A percentile compares a stretch with the other conserved stretches of the same genome.
These are phyloP conservation scores for Tipula confusa DNA, from an alignment of 2,888 invertebrate species.

Conservation along the genomic window DNA sequence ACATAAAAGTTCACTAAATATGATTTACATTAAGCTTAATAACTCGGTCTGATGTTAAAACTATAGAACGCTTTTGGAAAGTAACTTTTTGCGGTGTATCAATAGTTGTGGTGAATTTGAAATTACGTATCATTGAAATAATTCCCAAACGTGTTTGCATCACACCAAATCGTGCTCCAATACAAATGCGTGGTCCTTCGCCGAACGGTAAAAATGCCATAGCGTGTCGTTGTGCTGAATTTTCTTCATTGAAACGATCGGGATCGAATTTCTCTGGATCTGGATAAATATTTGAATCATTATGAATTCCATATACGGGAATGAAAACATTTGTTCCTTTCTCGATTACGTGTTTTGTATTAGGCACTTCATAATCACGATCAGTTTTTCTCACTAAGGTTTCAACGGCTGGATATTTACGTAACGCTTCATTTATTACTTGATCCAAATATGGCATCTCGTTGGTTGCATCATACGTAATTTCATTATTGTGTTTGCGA, in stretches of 20 bases:
- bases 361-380: not conserved
- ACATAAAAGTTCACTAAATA: too few relatives aligned
- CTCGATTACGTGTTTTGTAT: not conserved
- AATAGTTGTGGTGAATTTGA: not conserved
- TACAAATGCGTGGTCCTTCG: not conserved
- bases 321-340: not conserved
- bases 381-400: not conserved
- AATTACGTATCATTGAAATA: not conserved
- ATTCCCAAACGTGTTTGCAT: not conserved
- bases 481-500: slow-evolving; percentile 48
- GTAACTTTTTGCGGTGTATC: not conserved
- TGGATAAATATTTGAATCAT: not conserved
- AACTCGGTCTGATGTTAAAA: not conserved
- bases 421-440: slow-evolving; percentile 51
- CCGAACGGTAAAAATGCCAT: not conserved
- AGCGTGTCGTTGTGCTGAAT: not conserved
- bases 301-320: not conserved
- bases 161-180: not conserved
- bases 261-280: not conserved
- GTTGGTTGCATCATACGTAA: slow-evolving; percentile 54
- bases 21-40: not conserved
- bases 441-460: slow-evolving; percentile 57
- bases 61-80: not conserved
- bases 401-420: not conserved
- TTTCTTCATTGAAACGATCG: not conserved